Percentiles rank a stretch among this genome's conserved stretches.
phyloP scores from a whole-genome alignment of 2,888 invertebrate genomes.

The Melieria crassipennis region DNA sequence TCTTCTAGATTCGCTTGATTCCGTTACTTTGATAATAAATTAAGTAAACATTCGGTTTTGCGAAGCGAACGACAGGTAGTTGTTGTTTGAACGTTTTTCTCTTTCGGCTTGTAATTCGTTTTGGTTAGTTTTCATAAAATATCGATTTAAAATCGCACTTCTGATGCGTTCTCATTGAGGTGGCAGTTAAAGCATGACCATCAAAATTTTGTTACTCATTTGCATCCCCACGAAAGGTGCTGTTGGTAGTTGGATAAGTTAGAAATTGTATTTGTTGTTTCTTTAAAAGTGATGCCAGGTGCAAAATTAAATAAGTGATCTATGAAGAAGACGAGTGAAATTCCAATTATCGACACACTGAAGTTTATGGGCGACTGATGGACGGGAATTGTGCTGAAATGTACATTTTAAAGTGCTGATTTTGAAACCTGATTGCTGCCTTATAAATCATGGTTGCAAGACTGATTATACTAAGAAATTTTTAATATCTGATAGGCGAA shows the following conservation, averaged over 20 bases:
- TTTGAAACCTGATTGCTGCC: too few relatives aligned
- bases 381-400: too few relatives aligned
- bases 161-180: background rate
- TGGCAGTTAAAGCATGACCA: slow-evolving; percentile 4
- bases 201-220: slow-evolving; percentile 44
- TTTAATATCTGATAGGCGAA: too few relatives aligned
- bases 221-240: slow-evolving; percentile 57
- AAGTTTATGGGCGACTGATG: too few relatives aligned
- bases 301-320: too few relatives aligned
- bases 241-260: slow-evolving; percentile 42
- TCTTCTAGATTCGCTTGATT: slow-evolving; percentile 8
- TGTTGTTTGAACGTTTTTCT: slow-evolving; percentile 13
- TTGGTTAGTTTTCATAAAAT: slow-evolving; percentile 49
- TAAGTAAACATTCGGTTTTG: slow-evolving; percentile 31
- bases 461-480: too few relatives aligned
- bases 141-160: slow-evolving; percentile 49
- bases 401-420: too few relatives aligned
- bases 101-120: slow-evolving; percentile 27
- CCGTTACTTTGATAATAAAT: slow-evolving; percentile 12
- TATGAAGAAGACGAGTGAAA: too few relatives aligned
- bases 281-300: too few relatives aligned
- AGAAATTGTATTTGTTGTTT: background rate
- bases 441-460: too few relatives aligned
- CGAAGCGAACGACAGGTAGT: slow-evolving; percentile 46
- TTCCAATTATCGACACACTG: too few relatives aligned